A percentile compares a stretch with the other conserved stretches of the same genome.
Conservation (phyloP, 30 jellyfish, hydroid and myxozoan species). For the Turritopsis dohrnii region DNA sequence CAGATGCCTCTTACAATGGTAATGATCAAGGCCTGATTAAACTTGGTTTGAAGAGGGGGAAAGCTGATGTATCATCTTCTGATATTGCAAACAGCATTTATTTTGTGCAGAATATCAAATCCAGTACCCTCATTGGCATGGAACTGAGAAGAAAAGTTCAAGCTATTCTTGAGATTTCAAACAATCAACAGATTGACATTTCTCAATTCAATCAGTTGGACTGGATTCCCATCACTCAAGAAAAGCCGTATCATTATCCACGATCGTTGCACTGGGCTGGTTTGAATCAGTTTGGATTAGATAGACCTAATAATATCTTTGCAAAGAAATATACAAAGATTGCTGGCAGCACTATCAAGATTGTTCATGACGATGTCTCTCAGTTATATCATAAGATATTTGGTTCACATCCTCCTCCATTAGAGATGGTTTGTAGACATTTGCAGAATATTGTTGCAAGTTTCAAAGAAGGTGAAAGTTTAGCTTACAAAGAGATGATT, state of each 20-base stretch:
- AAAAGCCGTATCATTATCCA: background rate
- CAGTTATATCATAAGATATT: background rate
- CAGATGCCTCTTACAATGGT: conserved; percentile 23
- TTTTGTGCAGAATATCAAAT: background rate
- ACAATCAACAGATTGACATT: background rate
- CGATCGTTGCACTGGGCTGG: conserved; percentile 1
- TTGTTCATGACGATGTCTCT: background rate
- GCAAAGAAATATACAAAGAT: background rate
- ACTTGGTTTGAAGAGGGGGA: conserved; percentile 37
- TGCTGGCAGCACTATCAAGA: background rate
- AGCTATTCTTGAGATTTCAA: background rate
- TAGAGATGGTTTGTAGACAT: background rate
- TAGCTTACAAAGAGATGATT: background rate
- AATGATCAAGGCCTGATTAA: conserved; percentile 6
- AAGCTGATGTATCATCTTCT: background rate
- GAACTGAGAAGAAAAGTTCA: background rate
- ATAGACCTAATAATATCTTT: background rate
- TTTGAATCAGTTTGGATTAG: background rate
- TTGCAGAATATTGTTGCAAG: background rate
- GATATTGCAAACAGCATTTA: background rate
- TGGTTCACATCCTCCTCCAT: background rate
- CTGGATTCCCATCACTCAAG: conserved; percentile 3
- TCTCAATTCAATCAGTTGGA: background rate
- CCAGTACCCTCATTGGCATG: no score
- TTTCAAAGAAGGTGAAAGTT: conserved; percentile 16